These are phyloP conservation scores for Bhutanitis thaidina DNA, from an alignment of 2,888 invertebrate species.

Conservation along the genomic window DNA sequence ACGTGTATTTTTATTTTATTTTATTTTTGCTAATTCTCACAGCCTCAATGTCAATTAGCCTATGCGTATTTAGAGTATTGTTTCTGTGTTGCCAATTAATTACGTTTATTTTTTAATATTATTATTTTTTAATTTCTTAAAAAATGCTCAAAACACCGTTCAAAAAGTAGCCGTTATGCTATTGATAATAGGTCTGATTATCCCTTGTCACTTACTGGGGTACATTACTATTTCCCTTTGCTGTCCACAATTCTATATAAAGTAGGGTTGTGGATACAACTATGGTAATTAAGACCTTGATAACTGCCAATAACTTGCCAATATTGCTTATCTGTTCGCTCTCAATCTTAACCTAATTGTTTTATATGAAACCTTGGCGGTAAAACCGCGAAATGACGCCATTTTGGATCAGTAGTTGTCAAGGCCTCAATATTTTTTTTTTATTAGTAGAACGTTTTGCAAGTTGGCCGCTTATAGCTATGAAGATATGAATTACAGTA, in stretches of 20 bases:
- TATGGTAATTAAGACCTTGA: slow-evolving; percentile 38
- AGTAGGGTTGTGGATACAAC: slow-evolving; percentile 47
- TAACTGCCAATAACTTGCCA: slow-evolving; percentile 16
- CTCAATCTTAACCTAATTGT: slow-evolving; percentile 10
- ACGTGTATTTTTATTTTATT: slow-evolving; percentile 52
- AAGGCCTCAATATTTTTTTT: slow-evolving; percentile 30
- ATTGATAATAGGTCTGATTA: slow-evolving; percentile 68
- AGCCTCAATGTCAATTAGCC: slow-evolving; percentile 80
- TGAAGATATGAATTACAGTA: slow-evolving; percentile 77
- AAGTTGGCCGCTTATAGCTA: slow-evolving; percentile 64
- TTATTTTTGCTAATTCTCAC: slow-evolving; percentile 78
- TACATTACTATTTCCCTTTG: slow-evolving; percentile 34
- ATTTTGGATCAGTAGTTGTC: slow-evolving; percentile 27
- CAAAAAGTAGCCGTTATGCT: slow-evolving; percentile 76
- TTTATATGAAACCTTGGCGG: neutral
- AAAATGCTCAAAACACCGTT: slow-evolving; percentile 78
- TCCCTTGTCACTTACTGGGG: slow-evolving; percentile 68
- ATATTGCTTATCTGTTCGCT: slow-evolving; percentile 14
- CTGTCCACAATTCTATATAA: slow-evolving; percentile 43
- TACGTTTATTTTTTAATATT: slow-evolving; percentile 54
- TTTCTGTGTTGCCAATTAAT: slow-evolving; percentile 77
- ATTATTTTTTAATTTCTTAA: slow-evolving; percentile 56
- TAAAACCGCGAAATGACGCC: neutral
- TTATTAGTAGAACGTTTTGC: slow-evolving; percentile 69
- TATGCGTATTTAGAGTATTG: slow-evolving; percentile 78